Conservation (phyloP, 2,113 vertebrate species). For the Perca schrenkii region DNA sequence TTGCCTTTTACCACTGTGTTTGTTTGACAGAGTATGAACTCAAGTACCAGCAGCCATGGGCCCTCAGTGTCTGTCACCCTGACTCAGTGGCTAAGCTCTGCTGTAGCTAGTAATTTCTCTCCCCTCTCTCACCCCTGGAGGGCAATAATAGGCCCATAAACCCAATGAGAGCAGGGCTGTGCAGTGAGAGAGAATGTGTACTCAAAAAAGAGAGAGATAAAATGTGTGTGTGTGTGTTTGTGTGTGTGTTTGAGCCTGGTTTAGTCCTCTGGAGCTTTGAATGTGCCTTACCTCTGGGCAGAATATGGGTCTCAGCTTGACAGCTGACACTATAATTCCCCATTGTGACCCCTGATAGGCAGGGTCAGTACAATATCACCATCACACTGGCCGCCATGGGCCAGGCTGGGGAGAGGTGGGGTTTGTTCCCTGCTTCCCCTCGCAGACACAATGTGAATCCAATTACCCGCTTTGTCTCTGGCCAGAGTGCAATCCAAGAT, state of each 20-base stretch:
- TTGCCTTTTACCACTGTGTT: constrained; percentile 14
- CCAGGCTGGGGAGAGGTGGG: constrained; percentile 60
- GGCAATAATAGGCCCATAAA: constrained; percentile 68
- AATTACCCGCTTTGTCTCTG: constrained; percentile 73
- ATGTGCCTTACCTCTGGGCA: constrained; percentile 68
- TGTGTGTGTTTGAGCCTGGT: constrained; percentile 20
- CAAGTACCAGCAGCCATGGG: constrained; percentile 52
- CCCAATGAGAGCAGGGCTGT: constrained; percentile 30
- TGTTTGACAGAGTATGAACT: constrained; percentile 20
- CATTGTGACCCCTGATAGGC: constrained; percentile 72
- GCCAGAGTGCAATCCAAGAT: constrained; percentile 53
- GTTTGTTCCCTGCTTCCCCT: constrained; percentile 45
- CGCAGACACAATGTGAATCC: constrained; percentile 70
- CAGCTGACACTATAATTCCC: constrained; percentile 74
- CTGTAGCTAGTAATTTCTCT: constrained; percentile 59
- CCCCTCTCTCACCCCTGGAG: constrained; percentile 61
- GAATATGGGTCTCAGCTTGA: constrained; percentile 75
- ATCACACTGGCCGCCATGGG: constrained; percentile 65
- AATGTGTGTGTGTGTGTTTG: background rate
- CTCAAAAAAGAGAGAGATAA: constrained; percentile 4
- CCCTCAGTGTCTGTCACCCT: constrained; percentile 68
- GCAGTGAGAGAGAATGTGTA: constrained; percentile 25
- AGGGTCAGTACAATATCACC: constrained; percentile 77
- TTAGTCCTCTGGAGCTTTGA: constrained; percentile 50
- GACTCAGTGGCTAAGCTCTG: constrained; percentile 60